Base-by-base conservation (phyloP, 2,797 vertebrate species). In the Macroramphosus scolopax region DNA sequence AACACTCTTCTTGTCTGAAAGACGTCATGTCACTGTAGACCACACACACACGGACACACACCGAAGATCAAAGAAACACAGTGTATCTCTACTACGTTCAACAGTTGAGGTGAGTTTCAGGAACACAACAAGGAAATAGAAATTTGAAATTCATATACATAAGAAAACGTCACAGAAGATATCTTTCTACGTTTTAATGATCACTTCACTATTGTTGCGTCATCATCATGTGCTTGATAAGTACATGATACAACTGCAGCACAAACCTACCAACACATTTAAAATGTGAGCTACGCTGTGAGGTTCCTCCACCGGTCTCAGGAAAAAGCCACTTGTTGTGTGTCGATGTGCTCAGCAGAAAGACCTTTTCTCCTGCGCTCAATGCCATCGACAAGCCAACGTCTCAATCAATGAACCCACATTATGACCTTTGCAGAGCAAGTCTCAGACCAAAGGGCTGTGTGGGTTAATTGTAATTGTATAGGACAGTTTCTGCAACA, bases 401-500 rank as follows among this genome's bases (percentile, higher is more conserved):
- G 52, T 75, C 67, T 77, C 62, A 69, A 79, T 81, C 72, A 11
- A 74, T 83, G 51, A 55, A 59, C 25, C 46, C 26, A 25, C 18
- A 11, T 64, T 52, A 57, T 78, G 80, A 77, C 76, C 60, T 79
- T 75, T 83, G 69, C 54, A 58, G 54, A 55, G 57, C 16, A 1
- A 69, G 67, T 26, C 55, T 42, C 35, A 34, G 63, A 78, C 66
- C 59, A 42, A 70, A 81, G 41, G 66, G 57, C 51, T 73, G 64
- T 6, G 28, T 53, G 75, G 64, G 63, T 80, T 82, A 76, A 83
- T 77, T 78, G 72, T 81, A 77, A 86, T 71, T 75, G 64, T 65
- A 68, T n/a, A 50, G 45, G 78, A 86, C 80, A 84, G 69, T 18
- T 11, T 75, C 57, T 76, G 66, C 64, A 63, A 77, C 58, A 74